Evolutionary conservation across 37 sponge, comb jelly and placozoan species (phyloP).

Genomic region (Oopsacas minuta): DNA sequence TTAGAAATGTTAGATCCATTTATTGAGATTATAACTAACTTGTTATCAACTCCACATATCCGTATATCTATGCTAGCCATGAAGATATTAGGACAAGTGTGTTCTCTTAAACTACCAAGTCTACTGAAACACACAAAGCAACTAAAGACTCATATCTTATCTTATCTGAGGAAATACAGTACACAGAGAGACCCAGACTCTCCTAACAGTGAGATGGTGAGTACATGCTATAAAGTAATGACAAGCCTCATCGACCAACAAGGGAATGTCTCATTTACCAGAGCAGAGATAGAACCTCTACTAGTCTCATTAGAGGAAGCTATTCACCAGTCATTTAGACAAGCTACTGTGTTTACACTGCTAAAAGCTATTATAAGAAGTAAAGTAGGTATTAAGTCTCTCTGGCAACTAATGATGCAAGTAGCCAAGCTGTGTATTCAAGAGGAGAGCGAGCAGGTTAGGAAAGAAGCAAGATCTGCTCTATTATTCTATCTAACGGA

Average conservation of each 20-base stretch:
- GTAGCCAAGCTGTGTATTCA: neutral
- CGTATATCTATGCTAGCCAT: neutral
- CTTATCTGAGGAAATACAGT: neutral
- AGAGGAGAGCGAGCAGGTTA: slow-evolving; percentile 9
- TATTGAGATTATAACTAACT: neutral
- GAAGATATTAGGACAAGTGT: neutral
- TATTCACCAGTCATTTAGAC: slow-evolving; percentile 57
- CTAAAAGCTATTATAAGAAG: slow-evolving; percentile 35
- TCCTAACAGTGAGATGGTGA: neutral
- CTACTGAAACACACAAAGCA: neutral
- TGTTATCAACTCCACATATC: neutral
- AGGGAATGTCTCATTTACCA: slow-evolving; percentile 18
- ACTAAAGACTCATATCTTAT: neutral
- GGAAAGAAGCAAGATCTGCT: neutral
- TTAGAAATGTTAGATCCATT: neutral
- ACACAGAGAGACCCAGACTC: neutral
- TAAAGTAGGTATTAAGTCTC: neutral
- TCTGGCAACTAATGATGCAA: neutral
- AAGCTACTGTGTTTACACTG: slow-evolving; percentile 72
- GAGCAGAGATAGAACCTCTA: slow-evolving; percentile 50
- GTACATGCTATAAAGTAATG: neutral
- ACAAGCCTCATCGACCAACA: neutral
- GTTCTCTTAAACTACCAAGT: neutral
- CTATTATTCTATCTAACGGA: neutral
- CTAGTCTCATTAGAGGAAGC: slow-evolving; percentile 80